phyloP scores from a whole-genome alignment of 2,113 vertebrate genomes.

The Seriola dumerili region DNA sequence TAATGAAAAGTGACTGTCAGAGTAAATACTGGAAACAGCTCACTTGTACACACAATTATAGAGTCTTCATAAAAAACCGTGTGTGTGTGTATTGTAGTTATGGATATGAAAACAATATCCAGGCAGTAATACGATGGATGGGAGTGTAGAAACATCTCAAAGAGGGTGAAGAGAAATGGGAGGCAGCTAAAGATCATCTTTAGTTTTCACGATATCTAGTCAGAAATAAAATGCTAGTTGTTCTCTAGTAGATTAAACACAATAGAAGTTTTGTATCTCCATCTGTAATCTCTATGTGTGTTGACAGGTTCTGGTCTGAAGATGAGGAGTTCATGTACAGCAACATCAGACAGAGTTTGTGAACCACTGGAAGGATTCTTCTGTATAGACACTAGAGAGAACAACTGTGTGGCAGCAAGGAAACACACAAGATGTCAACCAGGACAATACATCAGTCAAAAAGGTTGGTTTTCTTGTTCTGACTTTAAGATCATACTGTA shows the following conservation, averaged over 20 bases:
- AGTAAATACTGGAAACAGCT: no score
- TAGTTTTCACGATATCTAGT: no score
- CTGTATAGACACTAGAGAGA: not conserved
- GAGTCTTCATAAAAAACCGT: no score
- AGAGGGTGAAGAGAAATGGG: no score
- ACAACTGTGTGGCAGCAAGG: slow-evolving; percentile 21
- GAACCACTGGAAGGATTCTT: slow-evolving; percentile 46
- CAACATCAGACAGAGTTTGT: slow-evolving; percentile 27
- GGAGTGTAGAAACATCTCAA: no score
- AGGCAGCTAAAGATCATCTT: no score
- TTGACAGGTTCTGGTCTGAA: slow-evolving; percentile 8
- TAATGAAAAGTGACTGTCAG: no score
- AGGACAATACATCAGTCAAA: slow-evolving; percentile 41
- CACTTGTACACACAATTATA: no score
- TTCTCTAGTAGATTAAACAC: not conserved
- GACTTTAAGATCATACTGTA: not conserved
- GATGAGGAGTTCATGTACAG: not conserved
- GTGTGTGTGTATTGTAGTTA: no score
- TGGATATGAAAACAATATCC: no score
- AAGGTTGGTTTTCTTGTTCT: slow-evolving; percentile 17
- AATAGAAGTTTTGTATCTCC: not conserved
- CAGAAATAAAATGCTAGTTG: no score
- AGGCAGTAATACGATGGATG: no score
- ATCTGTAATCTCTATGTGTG: fast-evolving
- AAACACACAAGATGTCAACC: slow-evolving; percentile 30